Percentiles rank a stretch among this genome's conserved stretches.
Conservation (phyloP, 2,888 invertebrate genomes). For the Pterostichus niger region DNA sequence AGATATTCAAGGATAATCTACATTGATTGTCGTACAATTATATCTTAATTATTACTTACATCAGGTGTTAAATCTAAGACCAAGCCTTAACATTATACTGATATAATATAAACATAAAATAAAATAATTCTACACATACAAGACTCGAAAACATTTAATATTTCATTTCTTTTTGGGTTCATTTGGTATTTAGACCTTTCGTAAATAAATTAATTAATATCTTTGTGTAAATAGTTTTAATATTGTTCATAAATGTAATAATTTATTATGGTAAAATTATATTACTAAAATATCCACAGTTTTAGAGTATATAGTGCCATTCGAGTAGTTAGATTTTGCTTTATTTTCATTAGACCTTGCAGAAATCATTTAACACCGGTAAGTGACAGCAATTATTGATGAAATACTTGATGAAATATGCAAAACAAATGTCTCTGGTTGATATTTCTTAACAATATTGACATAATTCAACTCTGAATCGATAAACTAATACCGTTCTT, state of each 20-base stretch:
- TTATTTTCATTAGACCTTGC: conserved; percentile 19
- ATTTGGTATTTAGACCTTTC: conserved; percentile 36
- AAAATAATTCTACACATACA: conserved; percentile 77
- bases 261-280: conserved; percentile 64
- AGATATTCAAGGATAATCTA: conserved; percentile 51
- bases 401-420: background rate
- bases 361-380: background rate
- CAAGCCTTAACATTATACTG: conserved; percentile 78
- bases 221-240: conserved; percentile 61
- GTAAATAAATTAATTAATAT: conserved; percentile 22
- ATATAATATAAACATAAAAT: conserved; percentile 73
- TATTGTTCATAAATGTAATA: conserved; percentile 65
- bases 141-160: conserved; percentile 55
- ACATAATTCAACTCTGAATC: background rate
- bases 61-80: conserved; percentile 78
- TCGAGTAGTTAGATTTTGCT: background rate
- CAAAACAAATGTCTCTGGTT: background rate
- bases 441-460: background rate
- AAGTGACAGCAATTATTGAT: background rate
- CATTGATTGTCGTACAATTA: conserved; percentile 75
- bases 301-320: background rate
- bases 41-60: conserved; percentile 75
- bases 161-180: conserved; percentile 29
- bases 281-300: conserved; percentile 60
- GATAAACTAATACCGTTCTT: too few species aligned